Percentiles rank a stretch among this genome's conserved stretches.
Evolutionary conservation across 2,113 vertebrate genomes (phyloP).

Genomic region (Pluvianellus socialis): DNA sequence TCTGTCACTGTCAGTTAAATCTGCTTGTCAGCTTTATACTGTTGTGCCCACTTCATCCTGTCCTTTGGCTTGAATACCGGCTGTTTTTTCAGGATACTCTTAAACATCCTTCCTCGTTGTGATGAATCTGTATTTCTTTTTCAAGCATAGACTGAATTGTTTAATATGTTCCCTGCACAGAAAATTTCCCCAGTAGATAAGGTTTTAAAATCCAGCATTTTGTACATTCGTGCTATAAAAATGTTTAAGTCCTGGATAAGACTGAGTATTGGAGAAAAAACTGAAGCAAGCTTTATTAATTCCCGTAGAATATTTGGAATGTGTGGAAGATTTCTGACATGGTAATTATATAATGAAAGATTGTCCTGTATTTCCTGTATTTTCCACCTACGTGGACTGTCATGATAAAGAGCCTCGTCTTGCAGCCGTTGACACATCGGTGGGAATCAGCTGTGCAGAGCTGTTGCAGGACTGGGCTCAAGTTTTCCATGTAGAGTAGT

Average conservation of each 20-base stretch:
- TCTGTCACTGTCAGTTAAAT: conserved; percentile 52
- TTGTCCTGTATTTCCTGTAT: background rate
- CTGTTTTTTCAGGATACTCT: conserved; percentile 55
- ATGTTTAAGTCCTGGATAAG: background rate
- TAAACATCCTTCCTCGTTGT: conserved; percentile 47
- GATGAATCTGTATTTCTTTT: conserved; percentile 55
- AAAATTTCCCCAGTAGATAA: background rate
- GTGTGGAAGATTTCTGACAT: background rate
- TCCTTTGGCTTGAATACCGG: conserved; percentile 19
- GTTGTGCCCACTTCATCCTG: conserved; percentile 57
- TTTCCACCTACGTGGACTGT: background rate
- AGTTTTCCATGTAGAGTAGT: background rate
- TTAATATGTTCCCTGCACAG: background rate
- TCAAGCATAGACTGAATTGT: conserved; percentile 38
- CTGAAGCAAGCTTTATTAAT: background rate
- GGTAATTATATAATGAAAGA: background rate
- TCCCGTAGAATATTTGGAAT: background rate
- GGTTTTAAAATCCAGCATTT: conserved; percentile 20
- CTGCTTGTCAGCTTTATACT: conserved; percentile 29
- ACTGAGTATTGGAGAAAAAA: background rate
- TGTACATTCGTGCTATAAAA: background rate
- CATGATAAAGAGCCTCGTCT: background rate
- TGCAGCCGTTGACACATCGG: background rate
- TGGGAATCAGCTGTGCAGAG: background rate
- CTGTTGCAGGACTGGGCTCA: background rate